These are phyloP conservation scores for Hydractinia echinata DNA, from an alignment of 30 jellyfish, hydroid and myxozoan species.

Conservation along the genomic window DNA sequence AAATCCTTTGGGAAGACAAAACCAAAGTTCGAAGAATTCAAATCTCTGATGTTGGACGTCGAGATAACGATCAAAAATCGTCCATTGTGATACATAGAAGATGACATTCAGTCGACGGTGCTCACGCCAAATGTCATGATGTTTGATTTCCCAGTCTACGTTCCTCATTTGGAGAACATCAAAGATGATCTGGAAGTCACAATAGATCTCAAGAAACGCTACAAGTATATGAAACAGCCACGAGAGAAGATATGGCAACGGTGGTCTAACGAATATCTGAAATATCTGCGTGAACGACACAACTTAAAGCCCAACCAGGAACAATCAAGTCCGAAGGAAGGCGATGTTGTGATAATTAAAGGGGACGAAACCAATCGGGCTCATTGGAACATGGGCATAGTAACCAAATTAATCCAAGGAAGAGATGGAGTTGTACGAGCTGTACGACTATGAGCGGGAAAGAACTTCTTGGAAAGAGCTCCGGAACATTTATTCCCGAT, in stretches of 20 bases:
- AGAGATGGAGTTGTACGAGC: constrained; percentile 46
- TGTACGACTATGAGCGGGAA: constrained; percentile 35
- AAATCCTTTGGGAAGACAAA: constrained; percentile 12
- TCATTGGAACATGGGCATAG: constrained; percentile 38
- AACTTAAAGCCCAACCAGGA: constrained; percentile 12
- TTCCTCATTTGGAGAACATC: constrained; percentile 21
- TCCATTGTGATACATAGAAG: constrained; percentile 35
- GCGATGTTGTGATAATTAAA: constrained; percentile 41
- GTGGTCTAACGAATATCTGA: constrained; percentile 30
- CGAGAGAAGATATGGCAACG: constrained; percentile 30
- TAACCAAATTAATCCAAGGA: constrained; percentile 17
- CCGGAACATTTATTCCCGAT: constrained; percentile 23
- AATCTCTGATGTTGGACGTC: constrained; percentile 4
- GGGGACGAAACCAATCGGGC: constrained; percentile 39
- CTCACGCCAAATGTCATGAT: constrained; percentile 28
- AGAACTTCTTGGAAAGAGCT: constrained; percentile 32
- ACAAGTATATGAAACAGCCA: constrained; percentile 15
- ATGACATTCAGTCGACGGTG: constrained; percentile 27
- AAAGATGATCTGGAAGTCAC: constrained; percentile 19
- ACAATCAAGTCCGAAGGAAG: not conserved
- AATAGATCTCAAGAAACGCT: constrained; percentile 14
- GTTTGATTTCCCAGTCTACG: constrained; percentile 6
- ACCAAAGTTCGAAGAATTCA: not conserved
- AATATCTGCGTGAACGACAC: constrained; percentile 27
- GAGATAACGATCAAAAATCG: constrained; percentile 10